Percentiles rank a stretch among this genome's conserved stretches.
Evolutionary conservation across 2,888 invertebrate species (phyloP).

Genomic region (Ischnura elegans): DNA sequence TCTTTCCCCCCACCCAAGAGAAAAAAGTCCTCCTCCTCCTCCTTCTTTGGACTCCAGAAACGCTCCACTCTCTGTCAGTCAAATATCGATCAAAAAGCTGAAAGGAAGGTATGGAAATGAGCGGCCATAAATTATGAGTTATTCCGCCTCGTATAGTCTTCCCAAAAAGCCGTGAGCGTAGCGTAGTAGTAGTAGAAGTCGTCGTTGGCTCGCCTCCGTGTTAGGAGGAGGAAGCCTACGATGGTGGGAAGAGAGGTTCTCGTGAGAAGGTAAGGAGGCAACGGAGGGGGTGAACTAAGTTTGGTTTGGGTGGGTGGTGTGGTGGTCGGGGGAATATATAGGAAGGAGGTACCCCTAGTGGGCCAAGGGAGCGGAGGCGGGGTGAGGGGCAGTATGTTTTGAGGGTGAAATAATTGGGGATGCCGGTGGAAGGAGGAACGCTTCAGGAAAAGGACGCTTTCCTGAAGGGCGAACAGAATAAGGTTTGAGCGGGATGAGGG

Average conservation of each 20-base stretch:
- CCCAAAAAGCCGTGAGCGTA: slow-evolving; percentile 36
- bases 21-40: neutral
- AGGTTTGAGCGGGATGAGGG: neutral
- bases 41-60: slow-evolving; percentile 4
- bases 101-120: slow-evolving; percentile 65
- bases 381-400: neutral
- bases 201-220: too few relatives aligned
- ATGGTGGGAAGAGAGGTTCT: neutral
- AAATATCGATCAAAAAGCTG: slow-evolving; percentile 67
- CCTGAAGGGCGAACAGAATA: slow-evolving; percentile 9
- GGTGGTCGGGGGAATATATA: neutral
- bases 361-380: neutral
- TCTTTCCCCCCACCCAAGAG: neutral
- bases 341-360: neutral
- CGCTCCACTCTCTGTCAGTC: slow-evolving; percentile 59
- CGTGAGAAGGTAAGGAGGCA: too few relatives aligned
- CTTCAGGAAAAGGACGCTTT: neutral
- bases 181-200: slow-evolving; percentile 59
- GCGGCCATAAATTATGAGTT: slow-evolving; percentile 65
- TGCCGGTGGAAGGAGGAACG: slow-evolving; percentile 13
- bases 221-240: neutral
- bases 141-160: slow-evolving; percentile 39
- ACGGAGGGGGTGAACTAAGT: too few relatives aligned
- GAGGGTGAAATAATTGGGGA: slow-evolving; percentile 63
- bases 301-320: too few relatives aligned